Evolutionary conservation across 2,113 vertebrate species (phyloP), one percentile per base, ranked within the genome.

Genomic region (Nycticryphes semicollaris): DNA sequence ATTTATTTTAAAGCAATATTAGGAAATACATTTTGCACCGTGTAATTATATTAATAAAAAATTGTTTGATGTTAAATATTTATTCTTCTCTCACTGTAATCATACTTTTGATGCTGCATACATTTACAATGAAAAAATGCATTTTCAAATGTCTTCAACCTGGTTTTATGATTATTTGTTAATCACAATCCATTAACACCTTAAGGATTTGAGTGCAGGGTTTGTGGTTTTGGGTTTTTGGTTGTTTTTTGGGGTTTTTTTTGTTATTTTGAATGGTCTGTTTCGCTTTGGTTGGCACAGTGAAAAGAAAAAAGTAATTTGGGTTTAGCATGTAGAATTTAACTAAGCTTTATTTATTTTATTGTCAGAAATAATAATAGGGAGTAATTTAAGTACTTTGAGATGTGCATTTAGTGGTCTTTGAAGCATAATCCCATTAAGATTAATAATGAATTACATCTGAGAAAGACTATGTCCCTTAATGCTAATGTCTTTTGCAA

Each of bases 391-490:
- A 95, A 96, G 81, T 91, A 83, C 74, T 96, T 96, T 78, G 89
- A 91, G 94, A 93, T 84, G 82, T 83, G 87, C 78, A 94, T 96
- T 97, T 97, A 95, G 88, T 91, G 82, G 88, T 95, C 81, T 95
- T 97, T 96, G 90, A 96, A 96, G 90, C 93, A 95, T 91, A 97
- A 96, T 97, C 88, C 91, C 88, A 97, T 97, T 96, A 96, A 95
- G 69, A 92, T 95, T 96, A 97, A 97, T 96, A 96, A 96, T 94
- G 88, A 95, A 94, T 96, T 95, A 94, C 94, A 94, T 95, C 84
- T 94, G 93, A 94, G 94, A 92, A 97, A 94, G 85, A 87, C 85
- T 94, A 92, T 84, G 93, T 94, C 91, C 83, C 89, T 90, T 95
- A 96, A 96, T 94, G 84, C 77, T 96, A 93, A 95, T 94, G 87